Evolutionary conservation across 2,797 vertebrate species (phyloP).

Genomic region (Oreortyx pictus): DNA sequence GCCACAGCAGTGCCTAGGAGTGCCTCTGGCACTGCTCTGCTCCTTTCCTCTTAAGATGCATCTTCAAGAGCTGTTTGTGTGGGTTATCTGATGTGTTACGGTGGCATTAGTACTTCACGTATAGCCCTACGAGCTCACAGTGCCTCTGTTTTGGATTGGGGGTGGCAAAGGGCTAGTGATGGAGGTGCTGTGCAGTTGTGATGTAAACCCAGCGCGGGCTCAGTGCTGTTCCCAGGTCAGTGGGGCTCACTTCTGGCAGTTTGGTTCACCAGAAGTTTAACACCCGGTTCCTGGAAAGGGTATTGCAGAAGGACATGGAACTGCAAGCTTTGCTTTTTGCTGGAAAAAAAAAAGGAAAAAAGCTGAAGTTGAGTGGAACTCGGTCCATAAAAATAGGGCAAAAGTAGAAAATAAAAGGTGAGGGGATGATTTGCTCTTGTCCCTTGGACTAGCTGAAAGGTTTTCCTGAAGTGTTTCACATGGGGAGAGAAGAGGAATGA

Average conservation of each 20-base stretch:
- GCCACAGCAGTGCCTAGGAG: rapidly evolving
- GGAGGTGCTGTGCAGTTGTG: not conserved
- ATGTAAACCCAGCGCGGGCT: not conserved
- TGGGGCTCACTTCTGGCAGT: not conserved
- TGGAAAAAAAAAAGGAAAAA: no score
- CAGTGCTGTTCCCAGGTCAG: rapidly evolving
- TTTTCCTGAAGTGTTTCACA: not conserved
- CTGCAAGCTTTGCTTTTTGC: not conserved
- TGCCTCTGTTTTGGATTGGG: not conserved
- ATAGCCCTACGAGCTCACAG: rapidly evolving
- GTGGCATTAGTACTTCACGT: not conserved
- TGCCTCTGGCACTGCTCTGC: not conserved
- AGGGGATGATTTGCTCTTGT: not conserved
- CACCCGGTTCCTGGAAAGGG: conserved; percentile 2
- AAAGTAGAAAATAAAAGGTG: not conserved
- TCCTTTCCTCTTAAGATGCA: rapidly evolving
- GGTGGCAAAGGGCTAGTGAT: not conserved
- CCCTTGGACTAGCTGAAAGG: not conserved
- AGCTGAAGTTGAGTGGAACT: not conserved
- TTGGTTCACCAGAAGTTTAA: not conserved
- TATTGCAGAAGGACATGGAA: not conserved
- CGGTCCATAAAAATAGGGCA: not conserved
- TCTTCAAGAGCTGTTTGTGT: not conserved
- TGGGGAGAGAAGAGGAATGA: not conserved
- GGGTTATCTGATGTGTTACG: not conserved